Conservation (phyloP, 2,797 vertebrate genomes). For the Hoplostethus mediterraneus region DNA sequence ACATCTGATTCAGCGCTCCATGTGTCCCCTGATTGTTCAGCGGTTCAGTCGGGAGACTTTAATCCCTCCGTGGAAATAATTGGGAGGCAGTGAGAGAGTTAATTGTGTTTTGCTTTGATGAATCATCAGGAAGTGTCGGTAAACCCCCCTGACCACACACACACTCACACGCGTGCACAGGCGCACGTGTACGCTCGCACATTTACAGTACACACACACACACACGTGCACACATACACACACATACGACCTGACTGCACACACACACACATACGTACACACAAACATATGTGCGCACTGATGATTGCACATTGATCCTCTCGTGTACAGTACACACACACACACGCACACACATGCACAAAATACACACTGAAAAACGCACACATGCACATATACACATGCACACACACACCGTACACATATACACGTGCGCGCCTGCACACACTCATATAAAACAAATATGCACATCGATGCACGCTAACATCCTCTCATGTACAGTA, state of each 20-base stretch:
- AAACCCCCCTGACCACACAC: constrained; percentile 55
- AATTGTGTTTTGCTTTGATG: constrained; percentile 72
- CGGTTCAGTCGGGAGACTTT: constrained; percentile 63
- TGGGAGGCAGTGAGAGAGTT: constrained; percentile 63
- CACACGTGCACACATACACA: constrained; percentile 3
- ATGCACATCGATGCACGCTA: background rate
- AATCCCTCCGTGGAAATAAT: constrained; percentile 73
- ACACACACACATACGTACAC: constrained; percentile 1
- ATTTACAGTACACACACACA: constrained; percentile 1
- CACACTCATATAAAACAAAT: constrained; percentile 3
- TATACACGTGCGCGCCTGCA: background rate
- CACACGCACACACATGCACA: background rate
- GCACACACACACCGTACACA: background rate
- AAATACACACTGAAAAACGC: background rate
- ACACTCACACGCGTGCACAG: background rate
- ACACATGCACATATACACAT: background rate
- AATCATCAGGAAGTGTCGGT: constrained; percentile 70
- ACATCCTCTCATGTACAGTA: constrained; percentile 2
- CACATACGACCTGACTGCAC: background rate
- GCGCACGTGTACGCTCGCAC: background rate
- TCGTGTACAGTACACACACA: too few relatives aligned
- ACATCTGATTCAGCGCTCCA: constrained; percentile 59
- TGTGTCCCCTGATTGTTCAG: constrained; percentile 52
- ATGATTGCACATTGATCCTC: background rate
- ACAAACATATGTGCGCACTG: background rate